Conservation (phyloP, 2,797 vertebrate genomes). For the Xerus rutilus region DNA sequence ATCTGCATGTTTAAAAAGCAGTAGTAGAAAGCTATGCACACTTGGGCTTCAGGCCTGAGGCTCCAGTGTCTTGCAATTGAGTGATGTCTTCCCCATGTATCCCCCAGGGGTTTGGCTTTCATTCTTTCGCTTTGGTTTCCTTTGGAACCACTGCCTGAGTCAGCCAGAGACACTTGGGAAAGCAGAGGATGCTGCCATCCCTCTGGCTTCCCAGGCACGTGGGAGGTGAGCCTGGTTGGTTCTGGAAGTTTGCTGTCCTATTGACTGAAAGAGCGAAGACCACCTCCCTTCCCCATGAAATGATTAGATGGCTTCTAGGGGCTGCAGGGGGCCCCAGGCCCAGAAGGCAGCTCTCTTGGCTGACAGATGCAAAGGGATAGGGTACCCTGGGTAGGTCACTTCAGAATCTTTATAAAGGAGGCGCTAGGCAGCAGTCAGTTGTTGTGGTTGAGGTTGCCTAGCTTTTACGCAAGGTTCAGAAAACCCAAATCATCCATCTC, state of each 20-base stretch:
- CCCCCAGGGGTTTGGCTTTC: background rate
- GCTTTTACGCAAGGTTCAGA: background rate
- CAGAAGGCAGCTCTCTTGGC: too few species aligned
- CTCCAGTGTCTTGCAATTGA: background rate
- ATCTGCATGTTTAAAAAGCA: background rate
- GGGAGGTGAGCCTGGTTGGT: background rate
- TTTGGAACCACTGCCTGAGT: background rate
- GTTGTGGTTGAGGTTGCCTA: background rate
- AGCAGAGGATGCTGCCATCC: background rate
- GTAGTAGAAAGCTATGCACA: background rate
- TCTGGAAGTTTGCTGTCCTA: background rate
- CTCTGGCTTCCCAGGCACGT: background rate
- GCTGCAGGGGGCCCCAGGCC: background rate
- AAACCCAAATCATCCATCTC: background rate
- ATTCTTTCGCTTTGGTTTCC: slow-evolving; percentile 6
- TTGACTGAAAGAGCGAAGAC: background rate
- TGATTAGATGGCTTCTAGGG: background rate
- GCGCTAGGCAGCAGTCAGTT: fast-evolving
- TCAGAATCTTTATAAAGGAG: background rate
- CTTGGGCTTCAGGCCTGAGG: background rate
- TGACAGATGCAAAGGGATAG: background rate
- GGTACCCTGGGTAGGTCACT: background rate
- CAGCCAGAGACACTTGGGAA: background rate
- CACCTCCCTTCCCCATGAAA: background rate
- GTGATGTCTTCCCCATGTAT: background rate